Conservation (phyloP, 2,888 invertebrate species). For the Phyllotreta cruciferae region DNA sequence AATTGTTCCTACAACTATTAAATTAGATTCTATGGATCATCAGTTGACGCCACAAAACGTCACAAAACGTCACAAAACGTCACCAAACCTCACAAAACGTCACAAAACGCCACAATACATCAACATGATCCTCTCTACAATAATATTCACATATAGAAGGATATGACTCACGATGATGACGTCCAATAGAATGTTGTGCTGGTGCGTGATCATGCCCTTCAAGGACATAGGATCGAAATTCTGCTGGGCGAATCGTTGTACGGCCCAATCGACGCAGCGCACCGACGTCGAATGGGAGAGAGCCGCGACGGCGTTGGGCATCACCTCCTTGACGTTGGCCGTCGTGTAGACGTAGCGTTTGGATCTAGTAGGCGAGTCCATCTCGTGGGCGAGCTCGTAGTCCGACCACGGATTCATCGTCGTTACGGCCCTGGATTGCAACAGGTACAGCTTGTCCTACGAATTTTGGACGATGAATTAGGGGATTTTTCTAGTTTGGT, state of each 20-base stretch:
- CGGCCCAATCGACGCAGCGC: slow-evolving; percentile 37
- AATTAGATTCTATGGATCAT: too few relatives aligned
- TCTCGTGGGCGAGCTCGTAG: slow-evolving; percentile 80
- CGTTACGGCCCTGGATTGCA: slow-evolving; percentile 84
- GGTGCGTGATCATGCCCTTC: slow-evolving; percentile 43
- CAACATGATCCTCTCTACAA: too few relatives aligned
- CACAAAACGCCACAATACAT: too few relatives aligned
- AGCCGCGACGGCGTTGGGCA: slow-evolving; percentile 55
- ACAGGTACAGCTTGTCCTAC: slow-evolving; percentile 67
- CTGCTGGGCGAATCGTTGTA: slow-evolving; percentile 36
- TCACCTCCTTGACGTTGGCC: slow-evolving; percentile 77
- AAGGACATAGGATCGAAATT: slow-evolving; percentile 38
- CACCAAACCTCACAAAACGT: too few relatives aligned
- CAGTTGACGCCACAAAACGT: too few relatives aligned
- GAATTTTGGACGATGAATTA: slow-evolving; percentile 38
- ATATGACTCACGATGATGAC: slow-evolving; percentile 47
- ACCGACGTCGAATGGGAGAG: slow-evolving; percentile 40
- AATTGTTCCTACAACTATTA: too few relatives aligned
- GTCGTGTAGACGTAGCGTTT: slow-evolving; percentile 72
- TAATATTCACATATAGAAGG: too few relatives aligned
- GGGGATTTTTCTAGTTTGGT: too few relatives aligned
- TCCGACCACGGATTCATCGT: slow-evolving; percentile 76
- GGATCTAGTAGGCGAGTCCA: slow-evolving; percentile 72
- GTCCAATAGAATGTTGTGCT: slow-evolving; percentile 56
- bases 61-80: too few relatives aligned